phyloP scores from a whole-genome alignment of 1,140 invertebrate genomes.

The Sycophaga agraensis region DNA sequence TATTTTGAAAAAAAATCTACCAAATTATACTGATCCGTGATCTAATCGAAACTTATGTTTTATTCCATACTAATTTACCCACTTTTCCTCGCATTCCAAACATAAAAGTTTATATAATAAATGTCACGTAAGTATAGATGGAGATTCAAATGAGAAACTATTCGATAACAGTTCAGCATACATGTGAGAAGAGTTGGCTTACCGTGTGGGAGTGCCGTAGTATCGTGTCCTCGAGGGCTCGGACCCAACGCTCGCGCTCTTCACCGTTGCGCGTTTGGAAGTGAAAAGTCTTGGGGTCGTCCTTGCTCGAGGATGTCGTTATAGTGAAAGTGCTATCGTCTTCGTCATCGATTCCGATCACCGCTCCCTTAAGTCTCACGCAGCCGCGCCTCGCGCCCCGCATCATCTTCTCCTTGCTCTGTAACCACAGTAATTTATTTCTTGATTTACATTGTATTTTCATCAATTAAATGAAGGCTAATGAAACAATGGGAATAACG shows the following conservation, averaged over 20 bases:
- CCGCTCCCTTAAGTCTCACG: slow-evolving; percentile 88
- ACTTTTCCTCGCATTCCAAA: too few relatives aligned
- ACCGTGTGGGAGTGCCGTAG: slow-evolving; percentile 73
- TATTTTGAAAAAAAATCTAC: too few relatives aligned
- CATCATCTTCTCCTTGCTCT: slow-evolving; percentile 99
- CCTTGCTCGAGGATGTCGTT: slow-evolving; percentile 69
- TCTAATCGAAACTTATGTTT: too few relatives aligned
- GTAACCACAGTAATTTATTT: slow-evolving; percentile 47
- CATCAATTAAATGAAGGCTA: too few relatives aligned
- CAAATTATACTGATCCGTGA: too few relatives aligned
- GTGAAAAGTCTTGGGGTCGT: slow-evolving; percentile 97
- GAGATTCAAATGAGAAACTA: too few relatives aligned
- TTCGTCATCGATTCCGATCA: slow-evolving; percentile 98
- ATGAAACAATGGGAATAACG: too few relatives aligned
- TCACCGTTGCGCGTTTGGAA: slow-evolving; percentile 90
- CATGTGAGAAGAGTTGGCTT: slow-evolving; percentile 13
- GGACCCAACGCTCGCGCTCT: slow-evolving; percentile 94
- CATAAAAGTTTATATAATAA: too few relatives aligned
- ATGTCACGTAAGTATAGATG: too few relatives aligned
- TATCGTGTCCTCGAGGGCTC: slow-evolving; percentile 92
- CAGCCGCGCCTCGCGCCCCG: slow-evolving; percentile 93
- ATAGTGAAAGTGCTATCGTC: slow-evolving; percentile 99
- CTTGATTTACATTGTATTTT: not conserved
- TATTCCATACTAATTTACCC: too few relatives aligned
- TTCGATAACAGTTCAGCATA: too few relatives aligned